phyloP scores from a whole-genome alignment of 2,113 vertebrate species.

The Toxostoma redivivum region DNA sequence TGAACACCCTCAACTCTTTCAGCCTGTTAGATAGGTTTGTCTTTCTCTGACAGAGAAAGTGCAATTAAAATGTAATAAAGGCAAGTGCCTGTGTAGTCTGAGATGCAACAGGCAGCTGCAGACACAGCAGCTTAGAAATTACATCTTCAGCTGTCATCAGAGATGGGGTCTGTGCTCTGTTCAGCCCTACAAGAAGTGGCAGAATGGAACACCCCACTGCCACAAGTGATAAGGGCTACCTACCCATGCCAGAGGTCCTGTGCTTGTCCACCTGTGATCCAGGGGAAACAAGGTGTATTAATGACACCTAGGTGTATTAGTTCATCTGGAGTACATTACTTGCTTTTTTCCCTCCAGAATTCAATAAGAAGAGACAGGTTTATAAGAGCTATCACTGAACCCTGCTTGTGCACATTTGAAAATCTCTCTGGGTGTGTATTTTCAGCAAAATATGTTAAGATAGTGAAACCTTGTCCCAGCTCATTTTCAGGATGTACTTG shows the following conservation, averaged over 20 bases:
- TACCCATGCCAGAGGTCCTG: neutral
- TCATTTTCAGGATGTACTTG: neutral
- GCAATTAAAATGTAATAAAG: neutral
- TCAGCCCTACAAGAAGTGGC: neutral
- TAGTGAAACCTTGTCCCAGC: neutral
- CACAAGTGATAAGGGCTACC: neutral
- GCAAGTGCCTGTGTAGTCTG: neutral
- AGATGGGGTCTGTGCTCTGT: neutral
- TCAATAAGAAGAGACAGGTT: neutral
- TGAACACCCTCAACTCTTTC: neutral
- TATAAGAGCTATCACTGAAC: neutral
- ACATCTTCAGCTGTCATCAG: neutral
- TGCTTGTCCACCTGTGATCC: neutral
- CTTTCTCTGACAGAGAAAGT: neutral
- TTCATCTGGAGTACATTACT: neutral
- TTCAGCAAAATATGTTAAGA: neutral
- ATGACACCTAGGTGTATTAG: accelerated
- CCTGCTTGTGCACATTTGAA: neutral
- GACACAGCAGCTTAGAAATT: neutral
- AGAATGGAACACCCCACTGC: neutral
- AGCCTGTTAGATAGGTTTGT: neutral
- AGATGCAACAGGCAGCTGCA: neutral
- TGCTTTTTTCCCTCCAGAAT: neutral
- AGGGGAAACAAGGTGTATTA: neutral
- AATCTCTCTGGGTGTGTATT: neutral